Evolutionary conservation across 2,113 vertebrate genomes (phyloP).

Genomic region (Paradoxurus hermaphroditus): DNA sequence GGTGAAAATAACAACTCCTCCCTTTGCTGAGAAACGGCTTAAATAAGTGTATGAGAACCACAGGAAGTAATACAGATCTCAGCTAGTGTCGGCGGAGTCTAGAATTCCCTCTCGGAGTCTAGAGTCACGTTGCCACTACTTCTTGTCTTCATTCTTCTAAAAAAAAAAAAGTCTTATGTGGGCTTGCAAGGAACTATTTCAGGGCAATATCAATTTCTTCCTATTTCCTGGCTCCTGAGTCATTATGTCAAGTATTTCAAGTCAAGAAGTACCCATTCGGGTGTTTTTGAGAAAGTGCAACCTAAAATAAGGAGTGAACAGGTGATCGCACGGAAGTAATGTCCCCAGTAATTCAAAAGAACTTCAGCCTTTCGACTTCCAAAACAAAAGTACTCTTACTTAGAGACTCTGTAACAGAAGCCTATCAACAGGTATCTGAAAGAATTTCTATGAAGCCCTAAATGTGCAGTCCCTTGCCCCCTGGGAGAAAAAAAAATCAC

Average conservation of each 20-base stretch:
- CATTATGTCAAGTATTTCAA: not conserved
- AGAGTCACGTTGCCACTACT: not conserved
- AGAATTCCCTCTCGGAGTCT: not conserved
- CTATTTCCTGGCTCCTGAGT: conserved; percentile 14
- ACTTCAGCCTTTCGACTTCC: not conserved
- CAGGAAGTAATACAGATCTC: conserved; percentile 44
- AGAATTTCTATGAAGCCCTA: not conserved
- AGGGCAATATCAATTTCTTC: not conserved
- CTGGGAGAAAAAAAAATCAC: not conserved
- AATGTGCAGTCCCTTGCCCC: not conserved
- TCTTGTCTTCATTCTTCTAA: not conserved
- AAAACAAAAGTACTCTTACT: not conserved
- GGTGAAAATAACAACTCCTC: conserved; percentile 72
- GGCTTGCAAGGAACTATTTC: not conserved
- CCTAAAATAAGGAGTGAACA: conserved; percentile 27
- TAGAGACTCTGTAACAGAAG: not conserved
- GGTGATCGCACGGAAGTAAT: not conserved
- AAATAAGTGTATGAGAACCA: not conserved
- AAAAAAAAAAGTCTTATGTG: not conserved
- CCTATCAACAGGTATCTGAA: not conserved
- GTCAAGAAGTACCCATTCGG: not conserved
- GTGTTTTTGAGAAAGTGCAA: not conserved
- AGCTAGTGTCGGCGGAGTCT: not conserved
- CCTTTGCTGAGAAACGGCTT: conserved; percentile 72
- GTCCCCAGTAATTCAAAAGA: not conserved